phyloP scores from a whole-genome alignment of 1,140 invertebrate species.

The Zophobas atratus region DNA sequence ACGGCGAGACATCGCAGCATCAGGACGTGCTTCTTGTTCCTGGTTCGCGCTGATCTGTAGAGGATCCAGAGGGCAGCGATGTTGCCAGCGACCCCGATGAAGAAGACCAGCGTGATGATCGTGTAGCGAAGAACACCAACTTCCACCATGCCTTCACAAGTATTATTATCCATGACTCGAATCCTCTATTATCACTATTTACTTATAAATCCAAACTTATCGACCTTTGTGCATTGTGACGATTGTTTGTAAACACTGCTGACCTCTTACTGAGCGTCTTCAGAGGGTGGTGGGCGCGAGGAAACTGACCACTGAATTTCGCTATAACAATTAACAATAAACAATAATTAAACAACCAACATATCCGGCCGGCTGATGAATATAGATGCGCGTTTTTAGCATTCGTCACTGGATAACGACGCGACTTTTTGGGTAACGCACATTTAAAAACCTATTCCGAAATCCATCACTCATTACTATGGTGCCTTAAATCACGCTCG shows the following conservation, averaged over 20 bases:
- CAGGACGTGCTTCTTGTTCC: constrained; percentile 85
- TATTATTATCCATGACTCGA: constrained; percentile 38
- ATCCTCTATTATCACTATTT: constrained; percentile 42
- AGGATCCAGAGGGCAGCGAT: constrained; percentile 75
- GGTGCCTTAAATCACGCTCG: constrained; percentile 1
- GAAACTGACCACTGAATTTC: constrained; percentile 21
- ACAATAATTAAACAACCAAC: constrained; percentile 32
- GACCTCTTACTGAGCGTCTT: constrained; percentile 34
- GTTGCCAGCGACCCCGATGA: constrained; percentile 75
- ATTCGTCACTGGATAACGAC: constrained; percentile 12
- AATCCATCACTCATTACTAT: neutral
- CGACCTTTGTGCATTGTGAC: constrained; percentile 43
- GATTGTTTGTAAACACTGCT: constrained; percentile 40
- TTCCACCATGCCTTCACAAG: constrained; percentile 36
- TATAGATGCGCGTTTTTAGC: constrained; percentile 22
- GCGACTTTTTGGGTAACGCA: neutral
- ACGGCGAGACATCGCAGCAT: constrained; percentile 84
- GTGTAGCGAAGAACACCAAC: constrained; percentile 9
- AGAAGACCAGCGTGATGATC: constrained; percentile 67
- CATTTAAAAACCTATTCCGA: constrained; percentile 12
- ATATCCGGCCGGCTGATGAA: constrained; percentile 23
- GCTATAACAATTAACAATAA: constrained; percentile 41
- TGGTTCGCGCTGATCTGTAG: constrained; percentile 72
- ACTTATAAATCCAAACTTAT: constrained; percentile 33
- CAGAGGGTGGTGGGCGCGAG: constrained; percentile 7